These are phyloP conservation scores for Onychostoma macrolepis DNA, from an alignment of 2,113 vertebrate species.

Conservation along the genomic window DNA sequence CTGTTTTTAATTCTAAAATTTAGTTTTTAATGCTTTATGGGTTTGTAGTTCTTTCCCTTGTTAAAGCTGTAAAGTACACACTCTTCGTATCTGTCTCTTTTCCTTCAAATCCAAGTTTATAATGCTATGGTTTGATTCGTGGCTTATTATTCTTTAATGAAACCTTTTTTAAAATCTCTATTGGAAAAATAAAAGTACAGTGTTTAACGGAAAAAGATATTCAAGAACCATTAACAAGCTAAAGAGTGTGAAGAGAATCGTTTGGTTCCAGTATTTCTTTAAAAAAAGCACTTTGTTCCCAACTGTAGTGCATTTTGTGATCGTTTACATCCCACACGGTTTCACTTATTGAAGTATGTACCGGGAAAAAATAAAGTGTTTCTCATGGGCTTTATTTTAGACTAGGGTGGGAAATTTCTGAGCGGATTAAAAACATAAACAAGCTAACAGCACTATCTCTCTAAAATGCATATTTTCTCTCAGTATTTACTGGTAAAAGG, in stretches of 20 bases:
- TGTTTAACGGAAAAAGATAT: neutral
- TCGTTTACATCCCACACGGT: neutral
- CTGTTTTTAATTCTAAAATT: neutral
- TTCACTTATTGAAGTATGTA: constrained; percentile 16
- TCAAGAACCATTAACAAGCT: neutral
- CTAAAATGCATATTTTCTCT: neutral
- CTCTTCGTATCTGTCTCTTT: neutral
- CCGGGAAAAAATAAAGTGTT: neutral
- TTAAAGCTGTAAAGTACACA: neutral
- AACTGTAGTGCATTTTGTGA: neutral
- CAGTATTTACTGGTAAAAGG: neutral
- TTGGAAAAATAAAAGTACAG: neutral
- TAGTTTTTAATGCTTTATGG: neutral
- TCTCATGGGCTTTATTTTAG: constrained; percentile 23
- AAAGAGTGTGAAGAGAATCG: neutral
- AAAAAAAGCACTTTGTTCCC: constrained; percentile 1
- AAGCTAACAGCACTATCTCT: neutral
- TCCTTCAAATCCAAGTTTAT: neutral
- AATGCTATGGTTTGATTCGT: neutral
- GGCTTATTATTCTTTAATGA: neutral
- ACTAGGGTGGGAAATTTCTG: neutral
- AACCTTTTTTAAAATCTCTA: neutral
- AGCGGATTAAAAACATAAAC: constrained; percentile 8
- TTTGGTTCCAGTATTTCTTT: constrained; percentile 1
- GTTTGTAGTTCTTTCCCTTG: neutral